A percentile compares a stretch with the other conserved stretches of the same genome.
phyloP scores from a whole-genome alignment of 2,797 vertebrate genomes.

The Huso huso region DNA sequence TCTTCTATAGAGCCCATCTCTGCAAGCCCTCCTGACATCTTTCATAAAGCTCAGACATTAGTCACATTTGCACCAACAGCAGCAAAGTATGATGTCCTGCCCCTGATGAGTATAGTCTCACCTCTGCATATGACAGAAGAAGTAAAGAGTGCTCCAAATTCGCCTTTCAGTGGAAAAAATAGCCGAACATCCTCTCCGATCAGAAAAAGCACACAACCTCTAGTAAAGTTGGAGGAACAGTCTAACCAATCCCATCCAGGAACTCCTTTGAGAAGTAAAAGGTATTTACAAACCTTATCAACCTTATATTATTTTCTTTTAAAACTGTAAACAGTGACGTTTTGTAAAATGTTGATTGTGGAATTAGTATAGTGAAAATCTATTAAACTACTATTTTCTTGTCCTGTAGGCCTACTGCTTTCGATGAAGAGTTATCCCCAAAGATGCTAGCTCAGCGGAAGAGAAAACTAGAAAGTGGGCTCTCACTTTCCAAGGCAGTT shows the following conservation, averaged over 20 bases:
- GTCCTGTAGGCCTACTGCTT: constrained; percentile 58
- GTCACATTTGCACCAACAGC: constrained; percentile 38
- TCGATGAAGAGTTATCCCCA: constrained; percentile 70
- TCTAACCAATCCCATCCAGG: constrained; percentile 49
- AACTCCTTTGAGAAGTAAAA: constrained; percentile 37
- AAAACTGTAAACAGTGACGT: neutral
- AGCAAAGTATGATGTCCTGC: constrained; percentile 38
- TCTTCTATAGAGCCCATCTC: constrained; percentile 65
- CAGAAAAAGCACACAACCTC: constrained; percentile 29
- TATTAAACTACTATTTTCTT: constrained; percentile 16
- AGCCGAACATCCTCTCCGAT: constrained; percentile 65
- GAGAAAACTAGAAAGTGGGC: constrained; percentile 80
- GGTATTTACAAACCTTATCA: neutral
- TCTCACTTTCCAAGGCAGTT: constrained; percentile 70
- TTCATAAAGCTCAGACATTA: constrained; percentile 40
- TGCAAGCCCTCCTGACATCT: constrained; percentile 39
- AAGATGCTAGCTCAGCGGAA: constrained; percentile 81
- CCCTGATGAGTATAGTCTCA: constrained; percentile 40
- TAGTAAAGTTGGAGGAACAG: constrained; percentile 42
- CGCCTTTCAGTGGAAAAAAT: constrained; percentile 49
- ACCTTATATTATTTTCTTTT: neutral
- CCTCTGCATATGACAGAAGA: constrained; percentile 50
- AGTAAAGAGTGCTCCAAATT: constrained; percentile 40
- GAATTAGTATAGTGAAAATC: too few species aligned
- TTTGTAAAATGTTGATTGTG: too few species aligned